Evolutionary conservation across 1,140 invertebrate genomes (phyloP).

Genomic region (Pygmarrhopalites habei): DNA sequence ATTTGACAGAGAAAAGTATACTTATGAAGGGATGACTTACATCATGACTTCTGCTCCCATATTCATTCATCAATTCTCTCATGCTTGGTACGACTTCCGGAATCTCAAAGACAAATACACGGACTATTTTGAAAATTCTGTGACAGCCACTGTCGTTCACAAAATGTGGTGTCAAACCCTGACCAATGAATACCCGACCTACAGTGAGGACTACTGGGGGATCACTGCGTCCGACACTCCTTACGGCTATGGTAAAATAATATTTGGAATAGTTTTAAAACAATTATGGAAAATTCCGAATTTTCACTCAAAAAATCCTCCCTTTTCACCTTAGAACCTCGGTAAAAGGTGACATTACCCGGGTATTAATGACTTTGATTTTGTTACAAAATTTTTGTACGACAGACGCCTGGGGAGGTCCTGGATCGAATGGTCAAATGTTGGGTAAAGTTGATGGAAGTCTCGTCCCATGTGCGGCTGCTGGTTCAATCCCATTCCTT

Average conservation of each 20-base stretch:
- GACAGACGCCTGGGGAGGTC: constrained; percentile 33
- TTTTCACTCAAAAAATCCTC: no score
- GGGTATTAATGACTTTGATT: no score
- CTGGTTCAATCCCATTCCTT: constrained; percentile 34
- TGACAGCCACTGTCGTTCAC: constrained; percentile 23
- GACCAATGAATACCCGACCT: background rate
- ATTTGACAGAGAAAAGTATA: constrained; percentile 16
- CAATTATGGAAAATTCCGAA: no score
- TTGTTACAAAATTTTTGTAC: no score
- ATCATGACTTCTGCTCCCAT: constrained; percentile 26
- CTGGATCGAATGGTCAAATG: no score
- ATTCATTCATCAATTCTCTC: constrained; percentile 33
- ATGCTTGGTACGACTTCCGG: constrained; percentile 29
- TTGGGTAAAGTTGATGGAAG: constrained; percentile 29
- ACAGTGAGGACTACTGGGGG: constrained; percentile 35
- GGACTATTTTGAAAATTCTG: constrained; percentile 34
- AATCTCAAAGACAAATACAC: constrained; percentile 17
- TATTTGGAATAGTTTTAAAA: no score
- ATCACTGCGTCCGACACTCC: constrained; percentile 35
- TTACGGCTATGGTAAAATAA: constrained; percentile 25
- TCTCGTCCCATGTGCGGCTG: constrained; percentile 37
- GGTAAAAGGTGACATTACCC: no score
- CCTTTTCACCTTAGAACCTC: no score
- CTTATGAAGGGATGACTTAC: constrained; percentile 25
- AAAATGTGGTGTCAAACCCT: constrained; percentile 20